These are phyloP conservation scores for Bugulina stolonifera DNA, from an alignment of 2,888 invertebrate species.

Conservation along the genomic window DNA sequence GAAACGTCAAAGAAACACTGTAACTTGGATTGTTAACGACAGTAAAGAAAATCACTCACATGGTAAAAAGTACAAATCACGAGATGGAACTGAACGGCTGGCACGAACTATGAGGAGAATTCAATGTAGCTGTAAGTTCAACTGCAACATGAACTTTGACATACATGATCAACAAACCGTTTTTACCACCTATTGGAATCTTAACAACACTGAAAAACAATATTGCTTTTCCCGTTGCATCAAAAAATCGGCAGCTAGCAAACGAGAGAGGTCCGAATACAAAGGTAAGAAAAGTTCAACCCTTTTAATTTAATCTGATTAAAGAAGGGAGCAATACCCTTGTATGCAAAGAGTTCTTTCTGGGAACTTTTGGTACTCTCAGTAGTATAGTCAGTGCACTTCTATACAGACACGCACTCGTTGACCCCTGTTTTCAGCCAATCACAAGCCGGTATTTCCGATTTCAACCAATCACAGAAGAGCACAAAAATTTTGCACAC, in stretches of 20 bases:
- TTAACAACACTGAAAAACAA: neutral
- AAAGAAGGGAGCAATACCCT: too few species aligned
- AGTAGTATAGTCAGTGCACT: too few species aligned
- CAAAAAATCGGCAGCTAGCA: neutral
- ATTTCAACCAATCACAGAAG: too few species aligned
- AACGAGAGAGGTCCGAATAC: neutral
- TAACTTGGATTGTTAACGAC: neutral
- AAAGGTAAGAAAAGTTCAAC: neutral
- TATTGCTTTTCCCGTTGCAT: neutral
- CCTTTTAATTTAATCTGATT: too few species aligned
- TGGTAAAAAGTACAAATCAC: neutral
- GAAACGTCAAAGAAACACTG: neutral
- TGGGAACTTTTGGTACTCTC: too few species aligned
- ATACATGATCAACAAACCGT: neutral
- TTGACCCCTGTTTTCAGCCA: too few species aligned
- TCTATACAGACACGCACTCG: too few species aligned
- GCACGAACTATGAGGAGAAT: neutral
- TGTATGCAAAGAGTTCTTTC: too few species aligned
- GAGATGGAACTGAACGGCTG: neutral
- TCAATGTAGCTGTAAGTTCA: neutral
- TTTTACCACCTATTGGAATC: neutral
- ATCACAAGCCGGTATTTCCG: too few species aligned
- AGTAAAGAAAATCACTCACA: neutral
- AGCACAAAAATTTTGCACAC: too few species aligned
- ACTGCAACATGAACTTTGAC: neutral